Evolutionary conservation across 2,797 vertebrate genomes (phyloP).

Genomic region (Sandelia bainsii): DNA sequence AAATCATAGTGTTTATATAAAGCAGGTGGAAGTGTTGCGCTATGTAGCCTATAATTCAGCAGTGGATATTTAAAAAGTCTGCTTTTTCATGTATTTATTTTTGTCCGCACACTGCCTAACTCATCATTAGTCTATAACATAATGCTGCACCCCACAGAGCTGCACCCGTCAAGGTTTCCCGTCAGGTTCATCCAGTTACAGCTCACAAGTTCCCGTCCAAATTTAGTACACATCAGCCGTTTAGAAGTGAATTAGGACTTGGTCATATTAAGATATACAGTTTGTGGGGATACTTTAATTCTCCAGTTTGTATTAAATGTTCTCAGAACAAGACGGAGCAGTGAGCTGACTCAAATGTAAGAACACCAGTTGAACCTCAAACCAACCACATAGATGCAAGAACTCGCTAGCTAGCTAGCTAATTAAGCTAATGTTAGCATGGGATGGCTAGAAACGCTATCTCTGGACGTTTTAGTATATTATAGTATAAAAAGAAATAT

Average conservation of each 20-base stretch:
- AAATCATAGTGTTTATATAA: slow-evolving; percentile 36
- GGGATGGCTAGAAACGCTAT: too few species aligned
- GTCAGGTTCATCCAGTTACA: background rate
- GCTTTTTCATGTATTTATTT: slow-evolving; percentile 2
- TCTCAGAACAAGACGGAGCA: too few species aligned
- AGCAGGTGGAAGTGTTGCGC: slow-evolving; percentile 27
- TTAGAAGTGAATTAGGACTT: background rate
- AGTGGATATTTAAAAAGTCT: background rate
- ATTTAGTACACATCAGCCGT: background rate
- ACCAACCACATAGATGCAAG: background rate
- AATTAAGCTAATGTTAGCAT: background rate
- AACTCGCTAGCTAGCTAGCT: background rate
- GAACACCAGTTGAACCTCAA: background rate
- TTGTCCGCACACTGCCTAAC: background rate
- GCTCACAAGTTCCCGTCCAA: background rate
- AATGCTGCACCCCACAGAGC: slow-evolving; percentile 1
- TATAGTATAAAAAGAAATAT: background rate
- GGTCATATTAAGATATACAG: background rate
- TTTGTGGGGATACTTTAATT: background rate
- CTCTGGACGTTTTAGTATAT: background rate
- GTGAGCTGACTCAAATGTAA: background rate
- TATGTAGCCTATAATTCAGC: slow-evolving; percentile 32
- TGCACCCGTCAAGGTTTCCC: background rate
- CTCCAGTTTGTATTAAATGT: background rate
- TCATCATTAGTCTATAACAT: slow-evolving; percentile 3